Base-by-base conservation (phyloP, 1,140 invertebrate genomes). In the Octopus sinensis region DNA sequence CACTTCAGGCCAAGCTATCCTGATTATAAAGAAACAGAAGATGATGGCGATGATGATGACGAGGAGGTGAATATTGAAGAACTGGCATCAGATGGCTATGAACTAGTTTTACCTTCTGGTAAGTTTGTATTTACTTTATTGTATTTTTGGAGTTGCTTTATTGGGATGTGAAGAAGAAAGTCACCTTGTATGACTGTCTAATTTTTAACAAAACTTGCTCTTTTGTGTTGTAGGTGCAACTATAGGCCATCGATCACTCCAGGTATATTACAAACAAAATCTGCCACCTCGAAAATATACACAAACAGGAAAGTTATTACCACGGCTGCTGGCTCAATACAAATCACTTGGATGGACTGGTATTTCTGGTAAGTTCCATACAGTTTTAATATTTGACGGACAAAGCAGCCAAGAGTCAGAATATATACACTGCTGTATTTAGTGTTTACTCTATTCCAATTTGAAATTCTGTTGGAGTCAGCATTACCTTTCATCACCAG, bases 171-270 rank as follows among this genome's bases (percentile, higher is more conserved):
- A 43, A 43, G 30, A 43, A 43, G 30, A 43, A 43, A 43, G 30
- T 43, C 30, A 43, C 30, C 30, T 43, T 43, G 30, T 43, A 43
- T 43, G 30, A 43, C 30, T 43, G 30, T 43, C 30, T 43, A 43
- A 43, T 2, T 43, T 2, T 43, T 43, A 43, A 43, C 30, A 43
- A 43, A 43, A 43, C 30, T 43, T 43, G 30, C 30, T 43, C 30
- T 23, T 80, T 82, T 80, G 62, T 68, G 79, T 84, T 76, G 96
- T 96, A 30, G 97, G 97, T 54, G 93, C 94, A 13, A 93, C 93
- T 12, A 94, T 99, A 84, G 97, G 97, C 1, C 97, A 99, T 90
- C 92, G 97, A 81, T 96, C 96, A 4, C 91, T 99, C 6, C 92
- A 96, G 92, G 93, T 93, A 88, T 94, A 94, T 87, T 94, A 94